These are phyloP conservation scores for Gallirallus australis DNA, from an alignment of 2,797 vertebrate genomes.

Conservation along the genomic window DNA sequence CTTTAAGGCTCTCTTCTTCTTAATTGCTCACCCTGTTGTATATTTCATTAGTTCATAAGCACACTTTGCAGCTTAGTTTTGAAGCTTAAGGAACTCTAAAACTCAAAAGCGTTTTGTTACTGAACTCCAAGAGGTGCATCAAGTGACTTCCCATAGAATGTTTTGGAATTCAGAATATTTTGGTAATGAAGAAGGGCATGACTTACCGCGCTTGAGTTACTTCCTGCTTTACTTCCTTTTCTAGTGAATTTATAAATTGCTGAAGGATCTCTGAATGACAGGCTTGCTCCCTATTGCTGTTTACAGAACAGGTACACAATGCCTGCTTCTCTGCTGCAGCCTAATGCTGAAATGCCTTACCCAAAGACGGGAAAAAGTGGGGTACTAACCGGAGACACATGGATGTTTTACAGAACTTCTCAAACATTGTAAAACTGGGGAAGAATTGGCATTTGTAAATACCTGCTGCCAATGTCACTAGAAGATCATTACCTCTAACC, in stretches of 20 bases:
- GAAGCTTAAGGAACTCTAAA: background rate
- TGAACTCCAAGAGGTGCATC: background rate
- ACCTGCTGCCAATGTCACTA: background rate
- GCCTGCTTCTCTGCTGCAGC: background rate
- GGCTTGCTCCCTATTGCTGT: background rate
- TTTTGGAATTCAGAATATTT: background rate
- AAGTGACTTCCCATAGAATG: background rate
- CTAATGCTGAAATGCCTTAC: background rate
- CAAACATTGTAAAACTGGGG: background rate
- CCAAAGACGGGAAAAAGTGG: background rate
- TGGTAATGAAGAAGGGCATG: background rate
- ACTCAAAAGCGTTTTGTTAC: background rate
- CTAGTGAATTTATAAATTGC: background rate
- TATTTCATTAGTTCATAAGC: constrained; percentile 31
- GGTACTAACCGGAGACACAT: background rate
- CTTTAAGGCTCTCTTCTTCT: background rate
- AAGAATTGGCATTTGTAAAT: background rate
- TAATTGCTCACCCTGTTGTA: constrained; percentile 1
- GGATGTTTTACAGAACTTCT: background rate
- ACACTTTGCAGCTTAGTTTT: background rate
- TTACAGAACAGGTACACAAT: background rate
- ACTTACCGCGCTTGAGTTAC: background rate
- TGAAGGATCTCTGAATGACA: background rate
- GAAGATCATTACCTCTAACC: background rate
- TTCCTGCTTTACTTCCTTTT: constrained; percentile 11